phyloP scores from a whole-genome alignment of 2,113 vertebrate species.

The Macquaria ambigua region DNA sequence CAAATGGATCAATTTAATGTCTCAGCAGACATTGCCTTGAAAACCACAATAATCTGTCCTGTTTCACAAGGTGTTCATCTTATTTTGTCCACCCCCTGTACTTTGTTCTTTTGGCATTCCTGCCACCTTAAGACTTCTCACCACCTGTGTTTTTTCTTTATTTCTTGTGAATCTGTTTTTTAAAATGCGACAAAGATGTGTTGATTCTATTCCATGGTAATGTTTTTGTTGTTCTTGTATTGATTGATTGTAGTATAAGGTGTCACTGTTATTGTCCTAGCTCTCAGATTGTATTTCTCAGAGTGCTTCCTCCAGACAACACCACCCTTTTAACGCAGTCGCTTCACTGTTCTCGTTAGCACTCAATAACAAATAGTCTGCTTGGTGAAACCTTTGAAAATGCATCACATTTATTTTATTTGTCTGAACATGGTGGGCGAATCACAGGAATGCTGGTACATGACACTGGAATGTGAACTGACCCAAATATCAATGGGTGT shows the following conservation, averaged over 20 bases:
- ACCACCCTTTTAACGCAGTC: background rate
- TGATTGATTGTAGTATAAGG: background rate
- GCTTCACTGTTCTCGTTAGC: background rate
- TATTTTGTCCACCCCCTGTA: background rate
- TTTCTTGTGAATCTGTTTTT: background rate
- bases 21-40: background rate
- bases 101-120: background rate
- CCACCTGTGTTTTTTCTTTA: background rate
- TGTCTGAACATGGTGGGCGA: background rate
- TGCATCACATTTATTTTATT: background rate
- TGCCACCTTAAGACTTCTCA: too few species aligned
- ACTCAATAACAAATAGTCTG: background rate
- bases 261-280: background rate
- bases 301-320: background rate
- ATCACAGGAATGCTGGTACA: conserved; percentile 24
- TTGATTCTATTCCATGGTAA: background rate
- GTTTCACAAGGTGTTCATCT: background rate
- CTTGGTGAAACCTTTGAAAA: background rate
- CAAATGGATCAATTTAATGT: background rate
- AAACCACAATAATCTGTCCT: background rate
- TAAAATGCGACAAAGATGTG: background rate
- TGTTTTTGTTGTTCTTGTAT: background rate
- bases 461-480: conserved; percentile 29
- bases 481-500: conserved; percentile 45
- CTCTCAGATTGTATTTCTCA: conserved; percentile 9